Evolutionary conservation across 2,113 vertebrate species (phyloP).

Genomic region (Brienomyrus brachyistius): DNA sequence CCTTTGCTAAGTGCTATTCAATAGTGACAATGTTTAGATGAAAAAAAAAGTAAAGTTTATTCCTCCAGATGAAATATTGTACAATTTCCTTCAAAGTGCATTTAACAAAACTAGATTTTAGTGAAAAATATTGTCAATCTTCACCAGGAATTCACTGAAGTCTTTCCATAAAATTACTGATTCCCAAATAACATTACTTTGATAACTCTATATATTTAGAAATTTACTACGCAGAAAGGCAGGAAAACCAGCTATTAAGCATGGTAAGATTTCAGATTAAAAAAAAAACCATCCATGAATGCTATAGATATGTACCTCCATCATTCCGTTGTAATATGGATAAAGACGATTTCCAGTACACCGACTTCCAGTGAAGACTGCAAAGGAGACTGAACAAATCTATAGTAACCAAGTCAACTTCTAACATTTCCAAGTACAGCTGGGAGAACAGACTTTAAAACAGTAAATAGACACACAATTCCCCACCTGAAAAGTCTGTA

Average conservation of each 20-base stretch:
- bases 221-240: background rate
- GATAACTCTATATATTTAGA: background rate
- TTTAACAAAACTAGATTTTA: conserved; percentile 84
- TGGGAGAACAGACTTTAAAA: background rate
- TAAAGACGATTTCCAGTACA: background rate
- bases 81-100: conserved; percentile 83
- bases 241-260: background rate
- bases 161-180: background rate
- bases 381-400: background rate
- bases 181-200: background rate
- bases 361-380: background rate
- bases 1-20: background rate
- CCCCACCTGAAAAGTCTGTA: background rate
- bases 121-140: conserved; percentile 20
- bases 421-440: background rate
- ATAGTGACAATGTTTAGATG: conserved; percentile 13
- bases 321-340: background rate
- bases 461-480: background rate
- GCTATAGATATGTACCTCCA: background rate
- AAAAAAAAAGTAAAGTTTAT: conserved; percentile 39
- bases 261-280: background rate
- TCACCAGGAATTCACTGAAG: conserved; percentile 1
- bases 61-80: conserved; percentile 45
- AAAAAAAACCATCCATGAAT: background rate
- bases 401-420: background rate